phyloP scores from a whole-genome alignment of 2,113 vertebrate genomes.

The Trogon surrucura region DNA sequence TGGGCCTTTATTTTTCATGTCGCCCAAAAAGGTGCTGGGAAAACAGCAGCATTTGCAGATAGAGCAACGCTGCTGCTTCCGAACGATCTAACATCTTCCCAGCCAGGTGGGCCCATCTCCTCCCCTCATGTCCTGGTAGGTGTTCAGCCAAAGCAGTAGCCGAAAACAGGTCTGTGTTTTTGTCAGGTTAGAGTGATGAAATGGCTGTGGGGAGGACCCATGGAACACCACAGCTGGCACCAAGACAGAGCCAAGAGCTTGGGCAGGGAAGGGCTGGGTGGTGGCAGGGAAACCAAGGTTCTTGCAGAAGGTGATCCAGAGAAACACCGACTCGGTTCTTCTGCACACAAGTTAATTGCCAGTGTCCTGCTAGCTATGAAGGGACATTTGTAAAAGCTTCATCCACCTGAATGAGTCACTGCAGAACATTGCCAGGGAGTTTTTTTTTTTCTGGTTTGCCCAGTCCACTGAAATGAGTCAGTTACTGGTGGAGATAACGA shows the following conservation, averaged over 20 bases:
- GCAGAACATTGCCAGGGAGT: neutral
- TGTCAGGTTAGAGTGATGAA: accelerated
- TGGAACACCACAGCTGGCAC: neutral
- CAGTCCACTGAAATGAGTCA: neutral
- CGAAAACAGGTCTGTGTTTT: neutral
- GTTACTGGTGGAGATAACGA: neutral
- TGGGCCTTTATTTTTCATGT: neutral
- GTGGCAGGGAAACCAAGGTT: neutral
- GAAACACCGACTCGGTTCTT: neutral
- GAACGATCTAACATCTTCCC: neutral
- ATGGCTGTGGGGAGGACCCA: accelerated
- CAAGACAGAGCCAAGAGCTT: accelerated
- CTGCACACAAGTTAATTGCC: neutral
- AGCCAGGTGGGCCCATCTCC: neutral
- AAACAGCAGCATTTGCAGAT: neutral
- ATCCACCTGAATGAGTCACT: constrained; percentile 16
- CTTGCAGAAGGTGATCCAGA: neutral
- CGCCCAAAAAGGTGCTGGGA: neutral
- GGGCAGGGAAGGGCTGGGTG: neutral
- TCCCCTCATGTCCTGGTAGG: accelerated
- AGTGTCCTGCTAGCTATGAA: neutral
- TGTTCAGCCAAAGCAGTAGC: neutral
- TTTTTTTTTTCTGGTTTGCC: neutral
- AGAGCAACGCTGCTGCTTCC: neutral
- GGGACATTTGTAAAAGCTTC: neutral